Evolutionary conservation across 2,888 invertebrate genomes (phyloP), one percentile per base, ranked within the genome.

Genomic region (Tiphia femorata): DNA sequence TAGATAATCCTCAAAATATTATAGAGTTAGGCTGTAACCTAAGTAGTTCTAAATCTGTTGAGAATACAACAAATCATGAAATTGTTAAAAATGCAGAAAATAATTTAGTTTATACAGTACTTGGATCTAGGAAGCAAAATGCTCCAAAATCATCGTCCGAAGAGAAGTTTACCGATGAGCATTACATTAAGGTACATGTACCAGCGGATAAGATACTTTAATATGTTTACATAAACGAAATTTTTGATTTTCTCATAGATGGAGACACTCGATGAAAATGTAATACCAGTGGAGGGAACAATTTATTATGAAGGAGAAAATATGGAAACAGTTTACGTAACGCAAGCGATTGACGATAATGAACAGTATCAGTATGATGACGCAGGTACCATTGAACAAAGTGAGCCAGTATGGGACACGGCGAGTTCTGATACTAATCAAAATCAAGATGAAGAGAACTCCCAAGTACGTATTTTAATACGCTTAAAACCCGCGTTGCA

Each of bases 241-340:
- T 38, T 21, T 27, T 33, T 3, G 14, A 38, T 16, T 47, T 12
- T 43, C n/a, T 69, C 67, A 54, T 41, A 81, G 81, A 75, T 80
- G 72, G 79, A 80, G 40, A 75, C 75, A 35, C 58, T 78, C 2
- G 73, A 78, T n/a, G 80, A 80, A 41, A 76, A 76, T 52, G 58
- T 72, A 8, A 70, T 79, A 50, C 77, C 79, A n/a, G 73, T 78
- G 1, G 80, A 79, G 48, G 83, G 78, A 33, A 76, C 81, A 1
- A 80, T 82, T 62, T 83, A 81, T 60, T 83, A 83, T 50, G 82
- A 83, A 58, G 80, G 78, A 30, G 81, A 81, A 49, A 79, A 81
- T 51, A 77, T 76, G 70, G 78, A 78, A 49, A 77, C 79, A 14
- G 56, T 80, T n/a, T 81, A 81, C 30, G 76, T 80, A 19, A 77